Base-by-base conservation (phyloP, 2,888 invertebrate genomes). In the Meghimatium bilineatum region DNA sequence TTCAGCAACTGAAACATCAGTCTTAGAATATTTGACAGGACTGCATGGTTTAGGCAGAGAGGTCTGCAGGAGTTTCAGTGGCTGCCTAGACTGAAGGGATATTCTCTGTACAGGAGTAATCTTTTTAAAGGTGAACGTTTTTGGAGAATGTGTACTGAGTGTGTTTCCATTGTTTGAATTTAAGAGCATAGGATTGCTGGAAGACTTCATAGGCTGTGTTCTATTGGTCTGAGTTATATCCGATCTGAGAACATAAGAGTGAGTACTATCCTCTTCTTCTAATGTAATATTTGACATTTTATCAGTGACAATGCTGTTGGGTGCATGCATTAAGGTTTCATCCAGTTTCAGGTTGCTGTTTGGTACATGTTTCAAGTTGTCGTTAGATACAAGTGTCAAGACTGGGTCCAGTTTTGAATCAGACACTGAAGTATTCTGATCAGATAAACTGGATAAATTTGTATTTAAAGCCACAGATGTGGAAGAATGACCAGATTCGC, bases 71-170 rank as follows among this genome's bases (percentile, higher is more conserved):
- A 38, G 81, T 63, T 63, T 56, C 32, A 60, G 36, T 29, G 0
- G 6, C 36, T n/a, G 32, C 60, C 34, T 32, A 56, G n/a, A 36
- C 23, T 36, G 0, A 3, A 5, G 6, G 56, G 80, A 29, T n/a
- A 5, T 71, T 29, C 20, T 71, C 29, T 79, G 32, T 80, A 32
- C 26, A 80, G 29, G 26, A 32, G 26, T 23, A 32, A 82, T 66
- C 49, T 66, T 82, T 66, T 82, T 74, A 52, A 75, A 82, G 23
- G 23, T 52, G 52, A 63, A 38, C 12, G n/a, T 75, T 36, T 26
- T 63, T 29, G 82, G 75, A 26, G 75, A 74, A 1, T 52, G 34
- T 26, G 2, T 32, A 32, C 29, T 56, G 2, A 6, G 17, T 38
- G 60, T 14, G 52, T 8, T 69, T 23, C 63, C 36, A 49, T 17